These are phyloP conservation scores for Erpornis zantholeuca DNA, from an alignment of 2,113 vertebrate species.

Conservation along the genomic window DNA sequence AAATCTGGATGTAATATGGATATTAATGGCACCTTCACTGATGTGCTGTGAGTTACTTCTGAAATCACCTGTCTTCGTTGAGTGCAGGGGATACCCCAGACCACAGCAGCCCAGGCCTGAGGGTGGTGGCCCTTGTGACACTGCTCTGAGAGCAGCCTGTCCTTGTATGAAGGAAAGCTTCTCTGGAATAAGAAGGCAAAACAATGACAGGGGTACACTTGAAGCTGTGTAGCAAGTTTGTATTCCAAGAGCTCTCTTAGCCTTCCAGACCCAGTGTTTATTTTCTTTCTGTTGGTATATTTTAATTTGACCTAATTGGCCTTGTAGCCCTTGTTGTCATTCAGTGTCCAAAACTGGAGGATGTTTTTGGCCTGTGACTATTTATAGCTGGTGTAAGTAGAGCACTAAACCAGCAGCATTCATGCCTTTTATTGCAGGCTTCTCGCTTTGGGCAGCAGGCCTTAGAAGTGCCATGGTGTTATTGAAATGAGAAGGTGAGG, in stretches of 20 bases:
- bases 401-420: neutral
- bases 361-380: neutral
- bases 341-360: neutral
- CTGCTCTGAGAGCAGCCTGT: neutral
- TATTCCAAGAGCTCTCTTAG: neutral
- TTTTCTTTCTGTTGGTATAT: neutral
- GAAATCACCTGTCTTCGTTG: neutral
- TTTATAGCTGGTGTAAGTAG: neutral
- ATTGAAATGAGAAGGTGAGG: neutral
- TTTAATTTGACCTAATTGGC: neutral
- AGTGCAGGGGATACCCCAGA: neutral
- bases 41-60: neutral
- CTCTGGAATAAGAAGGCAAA: neutral
- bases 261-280: neutral
- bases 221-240: neutral
- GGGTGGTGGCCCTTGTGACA: neutral
- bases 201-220: neutral
- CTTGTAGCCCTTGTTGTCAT: neutral
- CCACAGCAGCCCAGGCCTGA: neutral
- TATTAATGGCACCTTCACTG: neutral
- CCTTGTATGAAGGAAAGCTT: neutral
- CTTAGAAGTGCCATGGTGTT: neutral
- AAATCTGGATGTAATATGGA: neutral
- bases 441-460: accelerated
- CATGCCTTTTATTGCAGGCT: neutral